Percentiles rank a stretch among this genome's conserved stretches.
Conservation (phyloP, 2,113 vertebrate species). For the Xenopus tropicalis region DNA sequence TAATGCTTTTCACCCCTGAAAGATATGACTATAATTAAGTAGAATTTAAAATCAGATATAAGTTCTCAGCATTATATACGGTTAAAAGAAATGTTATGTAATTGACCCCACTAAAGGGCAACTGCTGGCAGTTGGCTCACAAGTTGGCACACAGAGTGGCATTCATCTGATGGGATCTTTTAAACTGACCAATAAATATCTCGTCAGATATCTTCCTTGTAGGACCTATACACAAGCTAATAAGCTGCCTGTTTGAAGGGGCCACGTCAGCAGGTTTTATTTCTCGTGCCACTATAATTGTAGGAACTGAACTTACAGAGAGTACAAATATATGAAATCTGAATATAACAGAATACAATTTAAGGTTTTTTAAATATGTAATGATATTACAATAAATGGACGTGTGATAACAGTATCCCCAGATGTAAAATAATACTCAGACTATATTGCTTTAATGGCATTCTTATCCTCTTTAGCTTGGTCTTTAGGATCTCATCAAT, state of each 20-base stretch:
- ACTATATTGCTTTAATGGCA: not conserved
- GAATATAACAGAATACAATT: too few relatives aligned
- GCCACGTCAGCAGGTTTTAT: not conserved
- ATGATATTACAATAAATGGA: too few relatives aligned
- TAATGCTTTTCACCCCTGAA: not conserved
- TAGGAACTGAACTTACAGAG: not conserved
- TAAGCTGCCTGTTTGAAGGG: not conserved
- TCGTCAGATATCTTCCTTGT: too few relatives aligned
- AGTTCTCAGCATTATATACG: too few relatives aligned
- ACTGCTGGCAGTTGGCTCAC: too few relatives aligned
- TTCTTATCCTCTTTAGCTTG: not conserved
- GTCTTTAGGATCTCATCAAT: not conserved
- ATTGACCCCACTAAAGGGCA: too few relatives aligned
- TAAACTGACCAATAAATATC: not conserved
- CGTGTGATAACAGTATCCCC: too few relatives aligned
- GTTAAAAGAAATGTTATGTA: too few relatives aligned
- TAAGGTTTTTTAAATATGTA: too few relatives aligned
- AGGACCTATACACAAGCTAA: too few relatives aligned
- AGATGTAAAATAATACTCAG: too few relatives aligned
- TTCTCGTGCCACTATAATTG: not conserved
- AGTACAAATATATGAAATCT: too few relatives aligned
- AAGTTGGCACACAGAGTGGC: not conserved
- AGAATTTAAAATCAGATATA: conserved; percentile 3
- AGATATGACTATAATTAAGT: not conserved
- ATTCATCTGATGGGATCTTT: not conserved